Percentiles rank a stretch among this genome's conserved stretches.
Evolutionary conservation across 2,888 invertebrate genomes (phyloP).

Genomic region (Microdon myrmicae): DNA sequence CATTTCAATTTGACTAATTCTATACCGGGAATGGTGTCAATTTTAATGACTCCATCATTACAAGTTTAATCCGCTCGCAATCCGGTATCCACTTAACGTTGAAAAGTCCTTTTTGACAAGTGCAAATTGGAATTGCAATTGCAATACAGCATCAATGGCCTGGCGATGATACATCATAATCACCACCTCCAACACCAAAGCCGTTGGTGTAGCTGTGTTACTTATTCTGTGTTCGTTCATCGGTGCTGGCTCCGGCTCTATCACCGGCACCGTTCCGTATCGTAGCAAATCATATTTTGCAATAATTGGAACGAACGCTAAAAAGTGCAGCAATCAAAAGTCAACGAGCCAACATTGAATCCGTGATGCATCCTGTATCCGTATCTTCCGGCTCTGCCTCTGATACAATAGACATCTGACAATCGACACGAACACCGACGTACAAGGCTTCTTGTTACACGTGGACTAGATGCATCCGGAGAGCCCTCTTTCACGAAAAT

Average conservation of each 20-base stretch:
- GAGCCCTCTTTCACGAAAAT: conserved; percentile 42
- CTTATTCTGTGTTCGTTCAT: conserved; percentile 29
- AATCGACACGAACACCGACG: no score
- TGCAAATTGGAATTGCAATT: conserved; percentile 45
- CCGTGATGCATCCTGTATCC: no score
- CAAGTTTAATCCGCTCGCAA: conserved; percentile 47
- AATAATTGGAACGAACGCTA: conserved; percentile 50
- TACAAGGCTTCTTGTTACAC: no score
- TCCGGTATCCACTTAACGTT: conserved; percentile 38
- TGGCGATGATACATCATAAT: conserved; percentile 47
- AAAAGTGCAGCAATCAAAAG: conserved; percentile 52
- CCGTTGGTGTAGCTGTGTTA: no score
- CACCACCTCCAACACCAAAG: conserved; percentile 41
- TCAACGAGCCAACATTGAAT: conserved; percentile 47
- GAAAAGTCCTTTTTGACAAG: conserved; percentile 49
- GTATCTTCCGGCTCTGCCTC: no score
- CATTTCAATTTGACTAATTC: conserved; percentile 2
- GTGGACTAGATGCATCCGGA: no score
- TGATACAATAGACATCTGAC: no score
- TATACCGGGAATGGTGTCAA: conserved; percentile 22
- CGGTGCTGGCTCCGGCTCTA: no score
- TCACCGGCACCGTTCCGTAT: conserved; percentile 46
- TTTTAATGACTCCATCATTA: conserved; percentile 49
- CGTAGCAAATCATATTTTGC: conserved; percentile 50
- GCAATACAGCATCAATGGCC: conserved; percentile 50